Conservation (phyloP, 2,113 vertebrate species). For the Ploceus nigricollis region DNA sequence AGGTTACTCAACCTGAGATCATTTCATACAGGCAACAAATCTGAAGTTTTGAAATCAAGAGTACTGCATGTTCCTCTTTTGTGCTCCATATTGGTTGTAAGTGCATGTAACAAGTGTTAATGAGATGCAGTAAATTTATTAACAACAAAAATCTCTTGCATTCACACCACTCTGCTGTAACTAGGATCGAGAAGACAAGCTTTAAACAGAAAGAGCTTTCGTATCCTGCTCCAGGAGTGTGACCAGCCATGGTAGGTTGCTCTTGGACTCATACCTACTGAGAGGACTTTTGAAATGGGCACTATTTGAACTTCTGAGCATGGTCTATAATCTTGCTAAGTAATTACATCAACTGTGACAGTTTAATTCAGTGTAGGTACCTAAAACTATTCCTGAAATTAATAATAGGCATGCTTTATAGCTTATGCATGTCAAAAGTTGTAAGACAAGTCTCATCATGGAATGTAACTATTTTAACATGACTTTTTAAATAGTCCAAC, state of each 20-base stretch:
- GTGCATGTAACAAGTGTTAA: neutral
- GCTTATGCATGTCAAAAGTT: constrained; percentile 17
- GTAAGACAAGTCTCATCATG: neutral
- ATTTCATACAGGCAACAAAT: neutral
- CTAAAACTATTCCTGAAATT: constrained; percentile 42
- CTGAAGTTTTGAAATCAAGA: neutral
- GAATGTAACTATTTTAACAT: constrained; percentile 21
- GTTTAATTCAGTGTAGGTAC: constrained; percentile 40
- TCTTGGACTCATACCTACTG: constrained; percentile 14
- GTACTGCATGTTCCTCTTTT: neutral
- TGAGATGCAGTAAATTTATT: constrained; percentile 1
- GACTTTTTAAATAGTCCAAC: neutral
- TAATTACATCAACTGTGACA: constrained; percentile 36
- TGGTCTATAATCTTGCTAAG: constrained; percentile 52
- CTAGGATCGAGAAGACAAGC: neutral
- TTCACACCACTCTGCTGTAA: neutral
- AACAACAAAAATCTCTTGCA: constrained; percentile 20
- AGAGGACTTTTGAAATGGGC: constrained; percentile 39
- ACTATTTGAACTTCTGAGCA: constrained; percentile 41
- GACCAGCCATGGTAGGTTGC: constrained; percentile 30
- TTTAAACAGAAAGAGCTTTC: constrained; percentile 34
- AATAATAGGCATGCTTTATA: constrained; percentile 24
- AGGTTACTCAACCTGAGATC: neutral
- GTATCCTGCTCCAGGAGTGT: neutral
- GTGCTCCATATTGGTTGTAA: neutral